Evolutionary conservation across 2,113 vertebrate genomes (phyloP), one percentile per base, ranked within the genome.

Genomic region (Phaetusa simplex): DNA sequence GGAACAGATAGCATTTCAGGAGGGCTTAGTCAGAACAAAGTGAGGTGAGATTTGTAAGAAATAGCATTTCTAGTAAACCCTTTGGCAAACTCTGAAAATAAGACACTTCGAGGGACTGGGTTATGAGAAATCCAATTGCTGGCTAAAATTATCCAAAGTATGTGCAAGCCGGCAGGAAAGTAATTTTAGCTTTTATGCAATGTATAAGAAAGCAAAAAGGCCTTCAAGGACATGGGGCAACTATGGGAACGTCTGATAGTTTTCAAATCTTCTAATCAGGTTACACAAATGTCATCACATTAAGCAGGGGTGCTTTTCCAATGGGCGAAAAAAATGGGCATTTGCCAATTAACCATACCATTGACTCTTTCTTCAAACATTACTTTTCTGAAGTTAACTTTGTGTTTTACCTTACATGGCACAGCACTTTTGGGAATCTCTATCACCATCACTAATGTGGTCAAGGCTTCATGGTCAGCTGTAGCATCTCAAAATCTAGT

Each of bases 21-120:
- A 95, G 72, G 47, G 29, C 42, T 96, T 90, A 95, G 86, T 95
- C 86, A 96, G 56, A 90, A 65, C 50, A 65, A 83, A 94, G 78
- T 55, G 79, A 93, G 72, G 30, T 62, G 64, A 81, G 34, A 72
- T 59, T 78, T 49, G 18, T 89, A 72, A 95, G 40, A 94, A 88
- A 43, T 50, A 82, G 24, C 73, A 85, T 89, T 93, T 94, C 83
- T 94, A 86, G 67, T 22, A 65, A 96, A 86, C 36, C 12, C 32
- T 84, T 94, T 79, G 71, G 42, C 84, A 86, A 79, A 84, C 21
- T 69, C 70, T 76, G 73, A 69, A 86, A 62, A 78, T 77, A 93
- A 71, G 89, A 86, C 56, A 82, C 32, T 91, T 91, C 2, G 16
- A 93, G 56, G 43, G 47, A 84, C 77, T 82, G 72, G 27, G 49